Conservation (phyloP, 2,113 vertebrate species). For the Mastomys natalensis region DNA sequence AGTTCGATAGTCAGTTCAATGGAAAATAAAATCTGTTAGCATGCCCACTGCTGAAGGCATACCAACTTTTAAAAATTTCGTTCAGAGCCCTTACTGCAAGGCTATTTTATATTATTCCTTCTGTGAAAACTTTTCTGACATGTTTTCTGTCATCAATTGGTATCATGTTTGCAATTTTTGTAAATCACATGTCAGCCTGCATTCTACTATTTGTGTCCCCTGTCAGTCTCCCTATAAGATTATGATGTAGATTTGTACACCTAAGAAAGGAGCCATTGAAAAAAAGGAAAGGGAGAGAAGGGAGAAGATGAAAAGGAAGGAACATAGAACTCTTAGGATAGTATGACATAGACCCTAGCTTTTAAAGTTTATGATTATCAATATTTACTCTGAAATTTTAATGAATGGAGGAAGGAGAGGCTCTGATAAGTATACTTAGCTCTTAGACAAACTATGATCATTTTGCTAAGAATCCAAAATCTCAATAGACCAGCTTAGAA, state of each 20-base stretch:
- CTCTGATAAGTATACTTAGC: not conserved
- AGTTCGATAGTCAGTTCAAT: not conserved
- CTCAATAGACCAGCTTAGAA: not conserved
- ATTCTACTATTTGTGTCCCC: not conserved
- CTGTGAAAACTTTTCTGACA: not conserved
- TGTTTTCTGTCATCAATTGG: not conserved
- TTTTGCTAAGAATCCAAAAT: not conserved
- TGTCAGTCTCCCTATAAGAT: not conserved
- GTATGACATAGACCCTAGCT: not conserved
- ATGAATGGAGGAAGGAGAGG: not conserved
- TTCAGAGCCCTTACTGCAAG: not conserved
- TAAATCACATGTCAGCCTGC: not conserved
- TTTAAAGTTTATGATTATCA: slow-evolving; percentile 25
- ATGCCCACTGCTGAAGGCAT: not conserved
- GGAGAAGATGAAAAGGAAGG: not conserved
- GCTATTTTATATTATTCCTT: not conserved
- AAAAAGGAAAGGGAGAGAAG: not conserved
- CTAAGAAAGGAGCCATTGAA: not conserved
- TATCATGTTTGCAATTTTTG: not conserved
- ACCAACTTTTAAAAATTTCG: not conserved
- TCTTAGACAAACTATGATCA: not conserved
- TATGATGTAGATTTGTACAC: not conserved
- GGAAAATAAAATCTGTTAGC: not conserved
- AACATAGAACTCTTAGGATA: not conserved
- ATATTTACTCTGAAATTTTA: not conserved